phyloP scores from a whole-genome alignment of 1,140 invertebrate species.

The Pantala flavescens region DNA sequence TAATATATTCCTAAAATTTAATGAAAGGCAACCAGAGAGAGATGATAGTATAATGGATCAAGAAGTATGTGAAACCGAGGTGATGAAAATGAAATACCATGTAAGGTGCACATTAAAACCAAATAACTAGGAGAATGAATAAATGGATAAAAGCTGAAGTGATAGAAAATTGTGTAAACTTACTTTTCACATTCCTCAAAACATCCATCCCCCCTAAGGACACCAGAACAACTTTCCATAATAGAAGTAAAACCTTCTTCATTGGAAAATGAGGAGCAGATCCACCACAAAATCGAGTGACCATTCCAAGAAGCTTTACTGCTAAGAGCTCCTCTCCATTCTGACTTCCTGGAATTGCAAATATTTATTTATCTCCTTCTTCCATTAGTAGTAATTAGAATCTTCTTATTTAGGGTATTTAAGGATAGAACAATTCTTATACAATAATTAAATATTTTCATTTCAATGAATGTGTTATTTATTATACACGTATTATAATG shows the following conservation, averaged over 20 bases:
- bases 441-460: constrained; percentile 19
- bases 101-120: no score
- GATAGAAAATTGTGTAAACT: no score
- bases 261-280: constrained; percentile 92
- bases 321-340: constrained; percentile 72
- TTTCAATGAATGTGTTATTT: no score
- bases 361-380: no score
- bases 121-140: no score
- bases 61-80: no score
- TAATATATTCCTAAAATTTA: no score
- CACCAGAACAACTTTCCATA: constrained; percentile 91
- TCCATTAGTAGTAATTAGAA: not conserved
- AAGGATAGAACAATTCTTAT: constrained; percentile 19
- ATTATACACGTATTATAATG: constrained; percentile 2
- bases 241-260: constrained; percentile 89
- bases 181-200: constrained; percentile 60
- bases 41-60: no score
- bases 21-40: no score
- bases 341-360: constrained; percentile 28
- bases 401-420: not conserved
- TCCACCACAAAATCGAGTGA: constrained; percentile 88
- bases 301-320: constrained; percentile 85
- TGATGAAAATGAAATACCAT: no score
- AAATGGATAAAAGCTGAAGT: no score
- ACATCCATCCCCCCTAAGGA: constrained; percentile 80